A percentile compares a stretch with the other conserved stretches of the same genome.
Conservation (phyloP, 2,888 invertebrate species). For the Timema cristinae region DNA sequence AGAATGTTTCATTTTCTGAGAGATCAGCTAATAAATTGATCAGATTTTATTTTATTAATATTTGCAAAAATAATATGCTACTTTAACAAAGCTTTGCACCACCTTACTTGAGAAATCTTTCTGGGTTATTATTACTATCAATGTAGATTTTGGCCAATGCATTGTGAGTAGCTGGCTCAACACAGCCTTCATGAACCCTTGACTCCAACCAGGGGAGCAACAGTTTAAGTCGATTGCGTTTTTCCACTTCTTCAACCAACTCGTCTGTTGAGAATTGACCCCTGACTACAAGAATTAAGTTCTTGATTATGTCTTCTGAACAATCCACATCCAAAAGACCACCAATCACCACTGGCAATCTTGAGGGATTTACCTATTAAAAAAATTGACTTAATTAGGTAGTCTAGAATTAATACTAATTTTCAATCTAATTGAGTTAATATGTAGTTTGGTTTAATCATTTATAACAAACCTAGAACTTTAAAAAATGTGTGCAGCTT, state of each 20-base stretch:
- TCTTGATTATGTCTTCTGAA: slow-evolving; percentile 98
- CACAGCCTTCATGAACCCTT: slow-evolving; percentile 94
- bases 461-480: too few species aligned
- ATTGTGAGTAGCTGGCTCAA: slow-evolving; percentile 98
- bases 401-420: too few species aligned
- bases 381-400: background rate
- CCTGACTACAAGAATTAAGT: slow-evolving; percentile 93
- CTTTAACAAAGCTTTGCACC: background rate
- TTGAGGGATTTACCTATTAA: slow-evolving; percentile 88
- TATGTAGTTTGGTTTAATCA: too few species aligned
- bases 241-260: slow-evolving; percentile 94
- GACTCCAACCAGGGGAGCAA: slow-evolving; percentile 96
- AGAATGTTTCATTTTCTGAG: too few species aligned
- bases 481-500: too few species aligned
- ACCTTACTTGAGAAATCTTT: slow-evolving; percentile 76
- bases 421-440: too few species aligned
- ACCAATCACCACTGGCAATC: slow-evolving; percentile 96
- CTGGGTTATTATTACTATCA: slow-evolving; percentile 98
- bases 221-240: slow-evolving; percentile 88
- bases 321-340: slow-evolving; percentile 98
- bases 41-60: background rate
- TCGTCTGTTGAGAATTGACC: slow-evolving; percentile 99
- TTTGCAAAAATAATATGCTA: background rate
- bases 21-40: too few species aligned
- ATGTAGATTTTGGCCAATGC: slow-evolving; percentile 99